Conservation (phyloP, 2,888 invertebrate genomes). For the Mallateleia sp. region DNA sequence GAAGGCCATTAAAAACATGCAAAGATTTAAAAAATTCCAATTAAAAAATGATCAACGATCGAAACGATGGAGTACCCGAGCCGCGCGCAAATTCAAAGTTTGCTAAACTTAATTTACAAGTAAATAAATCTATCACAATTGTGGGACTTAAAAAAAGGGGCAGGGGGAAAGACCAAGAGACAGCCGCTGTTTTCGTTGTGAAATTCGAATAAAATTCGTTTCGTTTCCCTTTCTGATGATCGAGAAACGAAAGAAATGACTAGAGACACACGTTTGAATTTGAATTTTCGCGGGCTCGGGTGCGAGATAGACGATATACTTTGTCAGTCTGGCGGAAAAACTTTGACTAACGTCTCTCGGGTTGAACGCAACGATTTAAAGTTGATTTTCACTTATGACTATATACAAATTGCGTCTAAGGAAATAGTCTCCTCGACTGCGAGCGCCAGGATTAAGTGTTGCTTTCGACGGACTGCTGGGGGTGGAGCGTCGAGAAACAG, state of each 20-base stretch:
- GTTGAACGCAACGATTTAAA: constrained; percentile 55
- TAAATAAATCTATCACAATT: not conserved
- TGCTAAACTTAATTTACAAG: not conserved
- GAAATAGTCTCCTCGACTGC: constrained; percentile 67
- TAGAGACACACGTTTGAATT: not conserved
- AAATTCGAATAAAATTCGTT: not conserved
- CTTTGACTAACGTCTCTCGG: constrained; percentile 31
- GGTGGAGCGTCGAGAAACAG: constrained; percentile 93
- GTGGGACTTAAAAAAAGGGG: too few species aligned
- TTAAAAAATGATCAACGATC: constrained; percentile 20
- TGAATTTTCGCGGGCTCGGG: constrained; percentile 19
- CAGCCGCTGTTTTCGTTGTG: constrained; percentile 36
- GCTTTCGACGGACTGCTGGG: constrained; percentile 87
- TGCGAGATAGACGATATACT: constrained; percentile 28
- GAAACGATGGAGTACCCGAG: not conserved
- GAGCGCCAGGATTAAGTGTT: constrained; percentile 82
- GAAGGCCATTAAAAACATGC: constrained; percentile 61
- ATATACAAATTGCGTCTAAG: constrained; percentile 81
- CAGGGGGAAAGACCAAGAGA: not conserved
- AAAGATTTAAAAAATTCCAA: constrained; percentile 48
- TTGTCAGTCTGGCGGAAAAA: constrained; percentile 56
- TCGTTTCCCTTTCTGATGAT: not conserved
- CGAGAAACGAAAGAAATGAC: not conserved
- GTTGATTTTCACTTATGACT: constrained; percentile 72
- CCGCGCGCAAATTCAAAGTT: constrained; percentile 4